phyloP scores from a whole-genome alignment of 2,888 invertebrate species.

The Cephus nigrinus region DNA sequence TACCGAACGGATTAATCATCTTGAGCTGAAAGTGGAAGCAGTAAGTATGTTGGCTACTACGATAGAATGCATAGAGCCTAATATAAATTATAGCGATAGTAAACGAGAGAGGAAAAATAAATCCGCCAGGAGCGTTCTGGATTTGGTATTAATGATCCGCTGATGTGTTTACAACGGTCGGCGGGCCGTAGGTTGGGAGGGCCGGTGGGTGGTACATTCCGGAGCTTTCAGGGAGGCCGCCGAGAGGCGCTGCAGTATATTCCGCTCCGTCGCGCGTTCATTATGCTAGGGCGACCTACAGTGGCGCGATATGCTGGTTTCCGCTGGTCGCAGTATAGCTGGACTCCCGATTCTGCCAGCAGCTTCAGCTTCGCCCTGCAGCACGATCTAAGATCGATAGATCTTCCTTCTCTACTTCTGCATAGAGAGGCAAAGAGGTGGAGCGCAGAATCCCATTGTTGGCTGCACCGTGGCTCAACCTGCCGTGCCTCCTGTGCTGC shows the following conservation, averaged over 20 bases:
- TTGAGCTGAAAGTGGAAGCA: background rate
- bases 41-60: background rate
- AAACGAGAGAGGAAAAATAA: background rate
- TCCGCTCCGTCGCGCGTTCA: conserved; percentile 47
- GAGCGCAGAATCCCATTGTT: background rate
- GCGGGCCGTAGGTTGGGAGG: conserved; percentile 23
- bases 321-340: background rate
- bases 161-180: conserved; percentile 33
- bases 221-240: conserved; percentile 46
- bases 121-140: background rate
- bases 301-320: background rate
- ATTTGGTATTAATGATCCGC: conserved; percentile 35
- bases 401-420: background rate
- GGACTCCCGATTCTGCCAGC: background rate
- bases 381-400: background rate
- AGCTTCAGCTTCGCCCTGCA: background rate
- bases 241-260: conserved; percentile 41
- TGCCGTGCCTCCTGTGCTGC: too few relatives aligned
- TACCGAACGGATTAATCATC: background rate
- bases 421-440: background rate
- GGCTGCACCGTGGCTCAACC: background rate
- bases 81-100: too few relatives aligned
- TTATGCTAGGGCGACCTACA: conserved; percentile 30
- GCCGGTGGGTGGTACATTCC: conserved; percentile 50
- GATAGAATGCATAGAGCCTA: background rate